Base-by-base conservation (phyloP, 2,113 vertebrate species). In the Myiopsitta monachus region DNA sequence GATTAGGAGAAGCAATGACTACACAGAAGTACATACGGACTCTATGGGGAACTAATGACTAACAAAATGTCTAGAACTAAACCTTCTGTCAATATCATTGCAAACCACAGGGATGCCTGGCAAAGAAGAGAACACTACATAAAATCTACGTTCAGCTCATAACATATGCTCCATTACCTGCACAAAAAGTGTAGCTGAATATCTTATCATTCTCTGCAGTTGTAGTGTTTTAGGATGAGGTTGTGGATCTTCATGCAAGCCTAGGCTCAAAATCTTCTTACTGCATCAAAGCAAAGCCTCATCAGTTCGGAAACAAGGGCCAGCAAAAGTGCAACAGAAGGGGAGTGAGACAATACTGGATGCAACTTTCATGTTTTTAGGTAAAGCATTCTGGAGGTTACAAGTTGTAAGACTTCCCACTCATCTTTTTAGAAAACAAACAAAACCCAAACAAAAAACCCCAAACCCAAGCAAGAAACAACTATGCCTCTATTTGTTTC, bases 191-290 rank as follows among this genome's bases (percentile, higher is more conserved):
- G 99, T 99, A 30, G 99, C 99, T 11, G 99, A 98, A 6, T 99
- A 99, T 89, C 99, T 98, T 92, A 99, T 97, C 99, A 99, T 99
- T 95, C 95, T 98, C 97, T 99, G 99, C 79, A 99, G 98, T 59
- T 99, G 98, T 54, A 99, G 97, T 12, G 97, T 94, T 97, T 98
- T 99, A 14, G 99, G 98, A 92, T 98, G 98, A 24, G 99, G 99
- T 2, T 98, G 98, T 46, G 99, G 98, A 41, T 99, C 98, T 81
- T 98, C 98, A 66, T 99, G 99, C 86, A 98, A 78, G 55, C 98
- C 98, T 23, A 99, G 97, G 80, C 98, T 99, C 92, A 99, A 96
- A 96, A 99, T 99, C 98, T 98, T 99, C 97, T 99, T 99, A 98
- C 99, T 99, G 96, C 86, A 97, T 78, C 55, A 92, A 78, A 95